Conservation (phyloP, 2,797 vertebrate genomes). For the Morus bassanus region DNA sequence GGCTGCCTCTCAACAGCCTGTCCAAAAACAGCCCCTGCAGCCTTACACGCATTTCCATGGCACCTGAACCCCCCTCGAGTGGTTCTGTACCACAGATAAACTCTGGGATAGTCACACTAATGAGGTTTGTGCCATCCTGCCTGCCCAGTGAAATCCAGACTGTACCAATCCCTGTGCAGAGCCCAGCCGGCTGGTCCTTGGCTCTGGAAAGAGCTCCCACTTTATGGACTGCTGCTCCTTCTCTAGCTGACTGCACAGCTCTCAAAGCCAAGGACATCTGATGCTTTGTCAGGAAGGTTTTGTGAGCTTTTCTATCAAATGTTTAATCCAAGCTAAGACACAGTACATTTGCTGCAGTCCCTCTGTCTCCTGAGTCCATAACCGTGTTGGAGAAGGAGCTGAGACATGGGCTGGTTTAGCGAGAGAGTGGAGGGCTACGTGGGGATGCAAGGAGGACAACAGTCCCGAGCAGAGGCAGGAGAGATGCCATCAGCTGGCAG, state of each 20-base stretch:
- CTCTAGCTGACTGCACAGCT: not conserved
- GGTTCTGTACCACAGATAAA: not conserved
- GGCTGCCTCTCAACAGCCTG: not conserved
- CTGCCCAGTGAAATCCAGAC: not conserved
- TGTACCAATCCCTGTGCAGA: not conserved
- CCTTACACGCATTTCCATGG: not conserved
- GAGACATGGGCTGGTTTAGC: rapidly evolving
- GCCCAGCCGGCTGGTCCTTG: rapidly evolving
- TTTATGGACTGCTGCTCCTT: not conserved
- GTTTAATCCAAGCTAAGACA: not conserved
- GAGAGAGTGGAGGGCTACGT: rapidly evolving
- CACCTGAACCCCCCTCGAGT: not conserved
- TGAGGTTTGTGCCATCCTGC: not conserved
- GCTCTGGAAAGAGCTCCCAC: not conserved
- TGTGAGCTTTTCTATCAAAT: not conserved
- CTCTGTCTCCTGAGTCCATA: not conserved
- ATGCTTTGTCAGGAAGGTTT: not conserved
- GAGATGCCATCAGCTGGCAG: not conserved
- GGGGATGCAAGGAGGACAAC: rapidly evolving
- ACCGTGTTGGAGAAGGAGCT: not conserved
- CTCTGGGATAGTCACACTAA: not conserved
- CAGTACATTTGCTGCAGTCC: not conserved
- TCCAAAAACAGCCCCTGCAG: not conserved
- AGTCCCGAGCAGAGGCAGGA: not conserved
- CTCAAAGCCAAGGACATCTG: not conserved